Evolutionary conservation across 2,888 invertebrate species (phyloP), one percentile per base, ranked within the genome.

Genomic region (Lacanobia oleracea): DNA sequence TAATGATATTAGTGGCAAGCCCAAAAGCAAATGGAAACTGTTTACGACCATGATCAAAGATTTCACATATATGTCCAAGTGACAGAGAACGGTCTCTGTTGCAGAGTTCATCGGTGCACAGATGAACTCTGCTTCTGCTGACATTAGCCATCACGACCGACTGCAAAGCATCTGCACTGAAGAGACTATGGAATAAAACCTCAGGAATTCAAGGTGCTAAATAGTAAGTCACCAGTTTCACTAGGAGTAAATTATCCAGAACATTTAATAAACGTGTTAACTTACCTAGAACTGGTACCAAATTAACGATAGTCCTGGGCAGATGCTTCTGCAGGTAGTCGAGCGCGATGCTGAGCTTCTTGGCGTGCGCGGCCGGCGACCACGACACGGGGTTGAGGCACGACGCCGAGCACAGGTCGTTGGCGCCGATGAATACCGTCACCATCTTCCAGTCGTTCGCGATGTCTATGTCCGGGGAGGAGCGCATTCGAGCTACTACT

Each of bases 371-470:
- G 0, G 93, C 88, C 0, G 97, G 97, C 0, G 97, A 97, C 94
- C 96, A 96, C n/a, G 96, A 94, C 23, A 96, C 94, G 0, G 96
- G 96, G 51, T 95, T 96, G 72, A 97, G 94, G 87, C 98, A 98
- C 73, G 97, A 97, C 0, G 97, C 97, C 0, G 97, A 97, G 87
- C 98, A 98, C 60, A 98, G 95, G 90, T 98, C 98, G 89, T 98
- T 98, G 75, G 97, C 97, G 0, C 98, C 98, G 81, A 98, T 97
- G 90, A 98, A 97, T 62, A 98, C 95, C 0, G 98, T 98, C 63
- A 98, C 93, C 96, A 98, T 97, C 96, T 98, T 98, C 98, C 98
- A 98, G 85, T 98, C 97, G 16, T 95, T 95, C 1, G 93, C 89
- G 50, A 97, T 93, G 88, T 97, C 96, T 71, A 97, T 96, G 63